A percentile compares a stretch with the other conserved stretches of the same genome.
These are phyloP conservation scores for Pantala flavescens DNA, from an alignment of 1,140 invertebrate genomes.

Conservation along the genomic window DNA sequence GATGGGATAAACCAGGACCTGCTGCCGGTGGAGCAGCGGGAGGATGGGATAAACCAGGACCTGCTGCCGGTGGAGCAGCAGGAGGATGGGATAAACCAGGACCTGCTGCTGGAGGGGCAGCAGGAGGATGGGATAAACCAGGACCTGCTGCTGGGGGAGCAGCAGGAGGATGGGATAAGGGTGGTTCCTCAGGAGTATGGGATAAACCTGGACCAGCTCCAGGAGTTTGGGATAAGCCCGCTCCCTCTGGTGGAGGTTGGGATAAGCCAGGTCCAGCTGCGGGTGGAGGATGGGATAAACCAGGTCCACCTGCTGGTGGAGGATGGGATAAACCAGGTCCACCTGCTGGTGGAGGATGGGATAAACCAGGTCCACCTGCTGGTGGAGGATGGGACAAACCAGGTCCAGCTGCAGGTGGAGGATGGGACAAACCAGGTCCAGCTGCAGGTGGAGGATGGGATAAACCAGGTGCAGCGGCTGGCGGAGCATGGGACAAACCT, in stretches of 20 bases:
- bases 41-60: background rate
- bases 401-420: too few species aligned
- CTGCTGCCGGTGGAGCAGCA: background rate
- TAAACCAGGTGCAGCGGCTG: background rate
- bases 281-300: too few species aligned
- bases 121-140: background rate
- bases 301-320: background rate
- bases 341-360: background rate
- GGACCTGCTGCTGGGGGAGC: background rate
- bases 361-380: background rate
- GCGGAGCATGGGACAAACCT: too few species aligned
- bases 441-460: background rate
- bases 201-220: too few species aligned
- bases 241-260: too few species aligned
- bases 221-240: too few species aligned
- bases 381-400: too few species aligned
- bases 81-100: background rate
- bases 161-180: background rate
- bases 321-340: background rate
- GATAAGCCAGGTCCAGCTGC: too few species aligned
- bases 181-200: background rate
- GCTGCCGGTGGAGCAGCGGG: background rate
- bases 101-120: background rate
- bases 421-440: background rate
- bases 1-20: background rate